Evolutionary conservation across 2,797 vertebrate genomes (phyloP).

Genomic region (Melanotaenia nigrans): DNA sequence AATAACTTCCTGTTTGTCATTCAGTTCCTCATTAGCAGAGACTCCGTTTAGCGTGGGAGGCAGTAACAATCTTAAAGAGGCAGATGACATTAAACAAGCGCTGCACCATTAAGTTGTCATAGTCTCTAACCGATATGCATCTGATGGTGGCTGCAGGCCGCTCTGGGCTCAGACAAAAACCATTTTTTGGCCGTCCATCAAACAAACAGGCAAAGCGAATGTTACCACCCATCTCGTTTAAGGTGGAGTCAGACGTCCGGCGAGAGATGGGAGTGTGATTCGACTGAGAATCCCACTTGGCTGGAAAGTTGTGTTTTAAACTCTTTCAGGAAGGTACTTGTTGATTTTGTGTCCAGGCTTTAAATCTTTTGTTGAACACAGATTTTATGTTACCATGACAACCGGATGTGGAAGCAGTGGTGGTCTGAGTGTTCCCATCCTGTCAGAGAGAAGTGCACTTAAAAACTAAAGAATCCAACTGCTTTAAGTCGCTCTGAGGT

Average conservation of each 20-base stretch:
- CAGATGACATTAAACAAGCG: slow-evolving; percentile 61
- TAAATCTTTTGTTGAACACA: no score
- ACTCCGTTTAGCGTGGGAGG: slow-evolving; percentile 26
- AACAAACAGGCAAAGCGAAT: slow-evolving; percentile 42
- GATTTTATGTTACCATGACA: neutral
- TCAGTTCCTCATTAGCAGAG: slow-evolving; percentile 22
- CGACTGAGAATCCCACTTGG: slow-evolving; percentile 1
- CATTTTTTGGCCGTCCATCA: slow-evolving; percentile 58
- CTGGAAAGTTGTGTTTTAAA: no score
- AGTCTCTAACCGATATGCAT: slow-evolving; percentile 57
- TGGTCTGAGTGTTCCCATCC: slow-evolving; percentile 49
- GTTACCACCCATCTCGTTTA: slow-evolving; percentile 18
- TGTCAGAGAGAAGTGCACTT: slow-evolving; percentile 60
- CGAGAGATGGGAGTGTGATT: slow-evolving; percentile 8
- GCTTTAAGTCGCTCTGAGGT: slow-evolving; percentile 31
- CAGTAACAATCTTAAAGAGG: slow-evolving; percentile 55
- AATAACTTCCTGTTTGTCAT: slow-evolving; percentile 41
- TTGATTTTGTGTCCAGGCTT: no score
- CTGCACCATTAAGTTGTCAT: slow-evolving; percentile 65
- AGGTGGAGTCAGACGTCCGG: slow-evolving; percentile 8
- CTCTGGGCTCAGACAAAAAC: slow-evolving; percentile 38
- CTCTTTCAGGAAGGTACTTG: no score
- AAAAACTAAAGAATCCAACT: slow-evolving; percentile 60
- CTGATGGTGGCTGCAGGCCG: slow-evolving; percentile 49
- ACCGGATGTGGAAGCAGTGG: slow-evolving; percentile 1